Evolutionary conservation across 2,797 vertebrate genomes (phyloP), one percentile per base, ranked within the genome.

Genomic region (Antrozous pallidus): DNA sequence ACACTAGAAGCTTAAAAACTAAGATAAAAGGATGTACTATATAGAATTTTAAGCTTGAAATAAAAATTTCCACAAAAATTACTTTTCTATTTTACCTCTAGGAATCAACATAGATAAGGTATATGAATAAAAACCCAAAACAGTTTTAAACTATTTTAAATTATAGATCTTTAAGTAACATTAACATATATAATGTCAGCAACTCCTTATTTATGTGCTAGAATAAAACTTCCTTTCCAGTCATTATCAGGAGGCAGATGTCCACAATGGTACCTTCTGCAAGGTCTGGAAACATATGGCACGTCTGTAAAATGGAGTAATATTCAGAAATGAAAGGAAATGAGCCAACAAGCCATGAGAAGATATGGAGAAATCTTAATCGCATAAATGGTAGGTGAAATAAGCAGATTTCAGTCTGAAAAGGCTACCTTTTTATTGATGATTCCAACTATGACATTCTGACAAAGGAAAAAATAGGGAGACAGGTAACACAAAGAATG

Each of bases 101-200:
- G 11, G 22, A 83, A 70, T 65, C 26, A 89, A 85, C 1, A 56
- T 14, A 54, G 3, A 58, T 24, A 77, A 92, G 24, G 4, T 51
- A 47, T 56, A 90, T 40, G 28, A 49, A 61, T 87, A 20, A 92
- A 95, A 85, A 77, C 10, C n/a, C 75, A 17, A 90, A 80, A 82
- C 36, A 31, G 49, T 49, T 63, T 2, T 8, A 36, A 92, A 91
- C 74, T 67, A 54, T 54, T 54, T 54, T 54, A 54, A 86, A 78
- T 33, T 61, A 81, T 0, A 75, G 14, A 69, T 36, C 16, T 8
- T 12, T 86, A 87, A 71, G 12, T 81, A 75, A 80, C 24, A 56
- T n/a, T 47, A 47, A 67, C 20, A 78, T 26, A 13, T 33, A 73
- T 31, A 93, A 70, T 36, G 61, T 31, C 4, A 65, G 33, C 49